Conservation (phyloP, 2,113 vertebrate species). For the Phrynocephalus versicolor region DNA sequence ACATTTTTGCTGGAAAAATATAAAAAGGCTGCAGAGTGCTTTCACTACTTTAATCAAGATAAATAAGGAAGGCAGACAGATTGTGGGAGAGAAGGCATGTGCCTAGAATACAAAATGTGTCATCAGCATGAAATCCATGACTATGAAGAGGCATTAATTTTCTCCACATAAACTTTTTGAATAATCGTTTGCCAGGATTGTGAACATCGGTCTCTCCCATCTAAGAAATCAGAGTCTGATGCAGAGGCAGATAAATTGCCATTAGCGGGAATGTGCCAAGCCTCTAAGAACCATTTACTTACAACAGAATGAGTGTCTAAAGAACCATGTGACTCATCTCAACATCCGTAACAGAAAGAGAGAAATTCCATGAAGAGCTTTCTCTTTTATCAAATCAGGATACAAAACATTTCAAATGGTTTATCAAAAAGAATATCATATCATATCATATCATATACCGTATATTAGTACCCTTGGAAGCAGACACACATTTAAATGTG, state of each 20-base stretch:
- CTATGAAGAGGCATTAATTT: conserved; percentile 41
- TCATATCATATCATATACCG: no score
- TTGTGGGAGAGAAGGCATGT: conserved; percentile 26
- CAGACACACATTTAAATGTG: neutral
- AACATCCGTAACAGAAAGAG: no score
- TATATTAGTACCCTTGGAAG: neutral
- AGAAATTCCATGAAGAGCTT: no score
- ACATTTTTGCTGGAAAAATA: conserved; percentile 39
- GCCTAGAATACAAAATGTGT: conserved; percentile 32
- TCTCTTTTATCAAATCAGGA: no score
- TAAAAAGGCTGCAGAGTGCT: conserved; percentile 42
- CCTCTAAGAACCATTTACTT: conserved; percentile 9
- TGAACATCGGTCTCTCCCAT: conserved; percentile 11
- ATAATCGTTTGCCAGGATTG: conserved; percentile 56
- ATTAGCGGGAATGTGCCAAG: conserved; percentile 48
- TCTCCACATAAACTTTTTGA: conserved; percentile 50
- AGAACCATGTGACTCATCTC: no score
- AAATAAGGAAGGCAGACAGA: conserved; percentile 54
- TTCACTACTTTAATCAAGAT: conserved; percentile 45
- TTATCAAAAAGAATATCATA: no score
- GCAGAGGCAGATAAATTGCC: conserved; percentile 30
- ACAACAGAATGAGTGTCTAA: no score
- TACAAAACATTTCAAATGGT: no score
- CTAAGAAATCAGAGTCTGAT: conserved; percentile 57
- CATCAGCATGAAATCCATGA: conserved; percentile 61